Percentiles rank a stretch among this genome's conserved stretches.
phyloP scores from a whole-genome alignment of 2,113 vertebrate species.

The Acrocephalus arundinaceus region DNA sequence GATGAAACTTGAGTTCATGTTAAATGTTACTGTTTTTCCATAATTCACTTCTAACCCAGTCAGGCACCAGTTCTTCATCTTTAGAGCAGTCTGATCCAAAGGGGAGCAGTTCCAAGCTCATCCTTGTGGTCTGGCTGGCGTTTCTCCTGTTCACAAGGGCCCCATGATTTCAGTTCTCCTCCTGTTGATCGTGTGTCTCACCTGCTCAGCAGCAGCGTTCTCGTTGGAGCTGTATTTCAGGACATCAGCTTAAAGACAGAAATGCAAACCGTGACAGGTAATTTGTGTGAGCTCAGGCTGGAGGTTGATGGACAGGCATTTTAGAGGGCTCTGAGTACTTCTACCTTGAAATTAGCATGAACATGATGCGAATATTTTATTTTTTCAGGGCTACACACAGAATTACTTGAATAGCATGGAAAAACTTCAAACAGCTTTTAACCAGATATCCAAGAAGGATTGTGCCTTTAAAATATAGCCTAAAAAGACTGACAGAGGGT shows the following conservation, averaged over 20 bases:
- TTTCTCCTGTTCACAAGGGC: background rate
- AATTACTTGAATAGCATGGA: background rate
- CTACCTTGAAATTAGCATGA: background rate
- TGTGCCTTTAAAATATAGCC: background rate
- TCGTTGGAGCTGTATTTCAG: background rate
- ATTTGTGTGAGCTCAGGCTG: background rate
- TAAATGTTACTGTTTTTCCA: background rate
- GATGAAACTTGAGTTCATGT: background rate
- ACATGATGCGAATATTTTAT: background rate
- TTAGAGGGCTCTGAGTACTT: background rate
- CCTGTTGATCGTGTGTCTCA: background rate
- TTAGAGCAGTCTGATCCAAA: background rate
- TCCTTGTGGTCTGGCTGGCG: background rate
- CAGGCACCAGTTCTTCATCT: background rate
- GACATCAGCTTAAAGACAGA: background rate
- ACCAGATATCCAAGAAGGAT: background rate
- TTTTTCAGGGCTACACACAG: background rate
- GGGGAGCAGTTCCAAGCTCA: background rate
- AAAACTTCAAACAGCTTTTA: background rate
- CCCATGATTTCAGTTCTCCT: background rate
- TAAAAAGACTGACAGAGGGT: background rate
- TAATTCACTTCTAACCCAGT: background rate
- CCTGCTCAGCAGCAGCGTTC: background rate
- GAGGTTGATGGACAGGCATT: background rate
- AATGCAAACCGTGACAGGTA: background rate